Evolutionary conservation across 2,797 vertebrate species (phyloP), one percentile per base, ranked within the genome.

Genomic region (Bradypodion ventrale): DNA sequence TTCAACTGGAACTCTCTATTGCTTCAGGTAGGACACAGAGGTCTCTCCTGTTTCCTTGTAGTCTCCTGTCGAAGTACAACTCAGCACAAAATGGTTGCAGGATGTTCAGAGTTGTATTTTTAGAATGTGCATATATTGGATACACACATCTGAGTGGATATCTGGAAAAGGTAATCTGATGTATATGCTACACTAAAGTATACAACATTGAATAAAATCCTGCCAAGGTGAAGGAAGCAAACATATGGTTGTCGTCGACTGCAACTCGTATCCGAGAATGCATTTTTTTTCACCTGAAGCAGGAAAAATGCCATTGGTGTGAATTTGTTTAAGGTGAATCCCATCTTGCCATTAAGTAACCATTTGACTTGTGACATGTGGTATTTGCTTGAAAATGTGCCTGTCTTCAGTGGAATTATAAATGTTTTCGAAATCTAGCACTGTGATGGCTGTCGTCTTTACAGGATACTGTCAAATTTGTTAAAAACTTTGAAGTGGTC

Each of bases 401-500:
- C 75, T 66, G 1, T n/a, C 69, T 70, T 35, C 70, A n/a, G 4
- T 15, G 15, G 70, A 23, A 75, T 44, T 82, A 84, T 62, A 85
- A 83, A 72, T 83, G 88, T 83, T 86, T 87, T 79, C 72, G 56
- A 56, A 77, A 88, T 82, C 65, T 46, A 65, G 40, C 52, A 70
- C 73, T 40, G 68, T 23, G 23, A 81, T 68, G 40, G 37, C 44
- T 37, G 40, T 46, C 46, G 42, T 10, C 42, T 85, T 60, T 75
- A 49, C 5, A 59, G 37, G 59, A 46, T 44, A 27, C 19, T 76
- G 73, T 75, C 65, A 76, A 46, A 81, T 81, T 60, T 73, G 40
- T 80, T 70, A 29, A 59, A 60, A 81, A 13, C 19, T 72, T 29
- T 73, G 40, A 73, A 81, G 60, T 70, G 63, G 21, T 27, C 63